phyloP scores from a whole-genome alignment of 2,888 invertebrate species.

The Tineola bisselliella region DNA sequence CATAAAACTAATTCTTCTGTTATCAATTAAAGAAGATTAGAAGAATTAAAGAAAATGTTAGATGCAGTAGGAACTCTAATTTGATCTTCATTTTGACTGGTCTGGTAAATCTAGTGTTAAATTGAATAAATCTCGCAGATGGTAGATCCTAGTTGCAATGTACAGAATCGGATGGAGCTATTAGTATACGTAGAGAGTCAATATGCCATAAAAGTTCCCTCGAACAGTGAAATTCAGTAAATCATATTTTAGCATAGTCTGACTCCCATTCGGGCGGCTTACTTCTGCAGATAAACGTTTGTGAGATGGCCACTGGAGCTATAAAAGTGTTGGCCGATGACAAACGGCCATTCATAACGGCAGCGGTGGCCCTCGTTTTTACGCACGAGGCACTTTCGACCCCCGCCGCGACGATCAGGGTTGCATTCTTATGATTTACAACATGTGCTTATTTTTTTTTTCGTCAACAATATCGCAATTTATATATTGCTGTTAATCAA shows the following conservation, averaged over 20 bases:
- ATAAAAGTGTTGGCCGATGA: slow-evolving; percentile 48
- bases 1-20: too few species aligned
- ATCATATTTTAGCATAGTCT: slow-evolving; percentile 5
- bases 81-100: too few species aligned
- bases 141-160: too few species aligned
- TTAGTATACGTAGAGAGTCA: not conserved
- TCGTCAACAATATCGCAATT: not conserved
- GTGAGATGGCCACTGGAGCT: slow-evolving; percentile 26
- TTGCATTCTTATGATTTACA: not conserved
- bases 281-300: slow-evolving; percentile 8
- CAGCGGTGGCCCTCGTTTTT: slow-evolving; percentile 35
- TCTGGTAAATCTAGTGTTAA: too few species aligned
- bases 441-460: not conserved
- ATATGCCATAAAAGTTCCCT: not conserved
- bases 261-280: slow-evolving; percentile 3
- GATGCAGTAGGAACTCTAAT: too few species aligned
- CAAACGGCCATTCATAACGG: slow-evolving; percentile 42
- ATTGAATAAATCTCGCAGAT: too few species aligned
- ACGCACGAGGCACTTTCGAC: slow-evolving; percentile 38
- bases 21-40: too few species aligned
- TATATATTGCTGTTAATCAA: not conserved
- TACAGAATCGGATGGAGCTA: too few species aligned
- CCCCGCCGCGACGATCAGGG: slow-evolving; percentile 19
- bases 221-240: not conserved
- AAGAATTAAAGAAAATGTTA: too few species aligned